Evolutionary conservation across 2,888 invertebrate genomes (phyloP).

Genomic region (Dicyrtomina minuta): DNA sequence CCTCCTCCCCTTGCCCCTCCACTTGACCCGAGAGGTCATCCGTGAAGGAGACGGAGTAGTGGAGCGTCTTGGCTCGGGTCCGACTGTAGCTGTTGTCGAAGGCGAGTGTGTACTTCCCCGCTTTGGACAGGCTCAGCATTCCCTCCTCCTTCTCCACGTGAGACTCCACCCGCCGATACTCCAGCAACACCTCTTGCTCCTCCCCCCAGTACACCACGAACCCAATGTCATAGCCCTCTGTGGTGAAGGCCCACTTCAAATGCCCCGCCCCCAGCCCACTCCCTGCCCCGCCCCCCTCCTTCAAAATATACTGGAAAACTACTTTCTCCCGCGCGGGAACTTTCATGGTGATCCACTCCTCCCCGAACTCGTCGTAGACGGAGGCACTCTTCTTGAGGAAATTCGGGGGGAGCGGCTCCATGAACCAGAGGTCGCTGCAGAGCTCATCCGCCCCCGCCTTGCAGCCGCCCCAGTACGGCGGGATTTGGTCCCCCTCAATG

Average conservation of each 20-base stretch:
- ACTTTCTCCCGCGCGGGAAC: slow-evolving; percentile 31
- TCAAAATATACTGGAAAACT: slow-evolving; percentile 29
- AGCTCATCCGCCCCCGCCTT: slow-evolving; percentile 34
- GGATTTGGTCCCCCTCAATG: slow-evolving; percentile 33
- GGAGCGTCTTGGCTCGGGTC: slow-evolving; percentile 28
- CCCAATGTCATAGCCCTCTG: slow-evolving; percentile 39
- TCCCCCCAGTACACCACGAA: slow-evolving; percentile 31
- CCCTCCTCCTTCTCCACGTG: slow-evolving; percentile 30
- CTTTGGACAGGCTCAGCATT: slow-evolving; percentile 6
- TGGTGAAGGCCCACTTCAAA: slow-evolving; percentile 33
- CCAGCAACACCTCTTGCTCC: slow-evolving; percentile 27
- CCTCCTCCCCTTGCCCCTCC: too few relatives aligned
- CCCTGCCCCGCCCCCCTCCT: slow-evolving; percentile 13
- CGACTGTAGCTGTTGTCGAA: slow-evolving; percentile 38
- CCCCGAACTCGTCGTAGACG: slow-evolving; percentile 33
- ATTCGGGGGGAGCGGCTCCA: slow-evolving; percentile 35
- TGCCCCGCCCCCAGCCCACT: not conserved
- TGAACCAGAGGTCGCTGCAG: slow-evolving; percentile 37
- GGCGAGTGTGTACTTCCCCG: slow-evolving; percentile 24
- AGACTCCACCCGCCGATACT: slow-evolving; percentile 26
- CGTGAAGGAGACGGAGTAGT: slow-evolving; percentile 26
- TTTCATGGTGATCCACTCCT: slow-evolving; percentile 39
- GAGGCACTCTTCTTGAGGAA: slow-evolving; percentile 29
- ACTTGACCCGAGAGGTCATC: too few relatives aligned
- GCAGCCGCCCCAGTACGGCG: slow-evolving; percentile 38